Conservation (phyloP, 2,888 invertebrate genomes). For the Lepidonotus clava region DNA sequence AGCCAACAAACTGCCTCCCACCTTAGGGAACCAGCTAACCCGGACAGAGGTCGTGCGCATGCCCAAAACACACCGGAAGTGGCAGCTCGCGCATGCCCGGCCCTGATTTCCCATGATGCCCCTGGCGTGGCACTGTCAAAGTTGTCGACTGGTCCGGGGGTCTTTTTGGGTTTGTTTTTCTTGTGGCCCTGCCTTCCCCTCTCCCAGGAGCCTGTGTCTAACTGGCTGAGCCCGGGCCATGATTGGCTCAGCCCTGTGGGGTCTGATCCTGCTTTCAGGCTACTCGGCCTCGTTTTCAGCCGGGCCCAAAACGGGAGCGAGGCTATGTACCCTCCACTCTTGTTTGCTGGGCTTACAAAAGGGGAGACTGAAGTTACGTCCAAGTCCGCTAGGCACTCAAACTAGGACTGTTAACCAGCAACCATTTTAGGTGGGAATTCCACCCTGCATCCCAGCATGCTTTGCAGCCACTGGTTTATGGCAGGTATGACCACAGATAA, state of each 20-base stretch:
- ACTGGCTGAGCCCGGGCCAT: background rate
- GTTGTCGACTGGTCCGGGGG: background rate
- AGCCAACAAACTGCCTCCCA: background rate
- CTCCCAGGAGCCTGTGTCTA: background rate
- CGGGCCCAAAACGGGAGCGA: too few species aligned
- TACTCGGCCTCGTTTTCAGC: background rate
- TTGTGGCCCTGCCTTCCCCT: background rate
- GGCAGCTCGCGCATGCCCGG: background rate
- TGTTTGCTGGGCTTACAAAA: too few species aligned
- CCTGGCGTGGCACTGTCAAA: background rate
- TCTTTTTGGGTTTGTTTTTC: background rate
- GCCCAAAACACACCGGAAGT: background rate
- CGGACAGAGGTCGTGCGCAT: background rate
- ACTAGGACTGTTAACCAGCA: too few species aligned
- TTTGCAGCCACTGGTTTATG: too few species aligned
- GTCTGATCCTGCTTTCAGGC: background rate
- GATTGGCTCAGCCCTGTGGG: background rate
- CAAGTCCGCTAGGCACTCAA: too few species aligned
- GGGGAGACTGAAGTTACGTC: too few species aligned
- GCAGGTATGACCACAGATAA: too few species aligned
- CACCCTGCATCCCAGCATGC: too few species aligned
- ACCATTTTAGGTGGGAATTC: too few species aligned
- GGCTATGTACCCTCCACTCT: too few species aligned
- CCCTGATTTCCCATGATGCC: conserved; percentile 15
- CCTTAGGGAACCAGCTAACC: background rate